phyloP scores from a whole-genome alignment of 1,140 invertebrate genomes.

The Drosophila ficusphila region DNA sequence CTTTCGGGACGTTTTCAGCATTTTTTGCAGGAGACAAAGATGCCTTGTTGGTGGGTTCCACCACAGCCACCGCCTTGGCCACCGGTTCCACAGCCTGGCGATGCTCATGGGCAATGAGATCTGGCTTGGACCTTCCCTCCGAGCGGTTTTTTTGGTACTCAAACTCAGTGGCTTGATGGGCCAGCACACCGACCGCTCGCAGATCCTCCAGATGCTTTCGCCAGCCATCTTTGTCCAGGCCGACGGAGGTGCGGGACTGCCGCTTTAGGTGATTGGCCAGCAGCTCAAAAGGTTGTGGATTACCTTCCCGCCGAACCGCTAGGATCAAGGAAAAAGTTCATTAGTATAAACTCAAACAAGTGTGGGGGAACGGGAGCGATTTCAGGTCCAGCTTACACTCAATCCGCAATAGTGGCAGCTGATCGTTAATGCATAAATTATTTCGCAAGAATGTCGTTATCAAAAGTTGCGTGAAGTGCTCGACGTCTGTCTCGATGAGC shows the following conservation, averaged over 20 bases:
- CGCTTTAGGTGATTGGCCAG: conserved; percentile 77
- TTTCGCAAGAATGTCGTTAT: conserved; percentile 86
- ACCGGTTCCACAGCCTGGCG: conserved; percentile 13
- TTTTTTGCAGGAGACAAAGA: conserved; percentile 46
- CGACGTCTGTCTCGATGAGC: conserved; percentile 87
- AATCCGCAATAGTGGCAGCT: conserved; percentile 87
- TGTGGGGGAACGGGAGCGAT: background rate
- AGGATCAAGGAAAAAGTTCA: background rate
- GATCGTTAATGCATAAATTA: conserved; percentile 87
- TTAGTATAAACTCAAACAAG: background rate
- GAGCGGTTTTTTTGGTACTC: conserved; percentile 67
- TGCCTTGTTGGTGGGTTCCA: conserved; percentile 57
- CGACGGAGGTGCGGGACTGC: conserved; percentile 45
- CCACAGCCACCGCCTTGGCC: conserved; percentile 61
- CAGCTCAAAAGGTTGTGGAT: conserved; percentile 84
- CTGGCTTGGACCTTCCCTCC: conserved; percentile 72
- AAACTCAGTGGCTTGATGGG: conserved; percentile 79
- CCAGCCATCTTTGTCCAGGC: conserved; percentile 66
- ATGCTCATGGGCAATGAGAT: conserved; percentile 49
- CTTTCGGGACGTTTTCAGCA: background rate
- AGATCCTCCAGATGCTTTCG: conserved; percentile 76
- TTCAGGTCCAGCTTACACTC: conserved; percentile 86
- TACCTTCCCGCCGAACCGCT: conserved; percentile 86
- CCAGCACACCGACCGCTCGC: conserved; percentile 67
- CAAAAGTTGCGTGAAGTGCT: conserved; percentile 87